Conservation (phyloP, 2,797 vertebrate genomes). For the Xiphophorus birchmanni region DNA sequence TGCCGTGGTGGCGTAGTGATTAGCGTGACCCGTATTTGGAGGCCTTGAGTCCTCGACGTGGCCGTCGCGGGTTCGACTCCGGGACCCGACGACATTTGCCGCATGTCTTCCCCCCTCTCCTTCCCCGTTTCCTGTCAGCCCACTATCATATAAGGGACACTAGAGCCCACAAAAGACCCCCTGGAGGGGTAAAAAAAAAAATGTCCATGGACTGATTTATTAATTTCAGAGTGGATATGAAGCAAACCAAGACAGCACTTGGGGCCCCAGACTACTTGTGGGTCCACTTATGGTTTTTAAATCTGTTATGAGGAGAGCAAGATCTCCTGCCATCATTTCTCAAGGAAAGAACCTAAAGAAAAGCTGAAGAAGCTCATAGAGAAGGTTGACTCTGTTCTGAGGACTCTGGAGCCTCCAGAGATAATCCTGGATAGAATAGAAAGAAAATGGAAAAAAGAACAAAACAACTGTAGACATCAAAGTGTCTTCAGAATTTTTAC, state of each 20-base stretch:
- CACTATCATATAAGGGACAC: no score
- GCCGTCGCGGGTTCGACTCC: no score
- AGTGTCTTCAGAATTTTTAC: background rate
- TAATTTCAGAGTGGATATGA: background rate
- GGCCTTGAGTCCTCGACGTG: no score
- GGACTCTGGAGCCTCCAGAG: background rate
- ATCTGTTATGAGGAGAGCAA: background rate
- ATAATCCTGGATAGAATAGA: background rate
- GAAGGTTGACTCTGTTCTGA: background rate
- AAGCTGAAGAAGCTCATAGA: background rate
- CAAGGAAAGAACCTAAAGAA: background rate
- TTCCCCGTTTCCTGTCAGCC: no score
- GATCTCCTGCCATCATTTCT: background rate
- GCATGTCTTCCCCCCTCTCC: no score
- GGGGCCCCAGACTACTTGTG: background rate
- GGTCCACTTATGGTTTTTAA: background rate
- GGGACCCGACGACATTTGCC: no score
- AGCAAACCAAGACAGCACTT: background rate
- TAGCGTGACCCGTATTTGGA: no score
- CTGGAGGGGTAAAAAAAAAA: no score
- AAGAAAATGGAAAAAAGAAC: background rate
- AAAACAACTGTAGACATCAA: background rate
- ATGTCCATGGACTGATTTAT: background rate
- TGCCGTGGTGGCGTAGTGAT: no score
- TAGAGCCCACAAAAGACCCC: no score